Evolutionary conservation across 2,888 invertebrate species (phyloP).

Genomic region (Acleris sparsana): DNA sequence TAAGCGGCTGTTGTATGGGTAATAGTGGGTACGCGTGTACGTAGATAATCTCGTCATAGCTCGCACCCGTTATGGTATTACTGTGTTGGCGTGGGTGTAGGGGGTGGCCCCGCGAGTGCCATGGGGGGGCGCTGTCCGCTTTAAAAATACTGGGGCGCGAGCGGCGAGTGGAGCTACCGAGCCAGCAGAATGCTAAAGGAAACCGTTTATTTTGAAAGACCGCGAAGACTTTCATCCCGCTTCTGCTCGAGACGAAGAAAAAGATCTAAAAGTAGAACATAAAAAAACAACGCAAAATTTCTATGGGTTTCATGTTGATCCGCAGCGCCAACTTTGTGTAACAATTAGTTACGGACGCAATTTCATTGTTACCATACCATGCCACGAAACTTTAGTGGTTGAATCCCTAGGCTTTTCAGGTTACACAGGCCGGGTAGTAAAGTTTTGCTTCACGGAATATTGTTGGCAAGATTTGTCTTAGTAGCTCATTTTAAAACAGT

Average conservation of each 20-base stretch:
- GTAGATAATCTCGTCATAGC: slow-evolving; percentile 83
- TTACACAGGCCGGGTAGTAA: slow-evolving; percentile 26
- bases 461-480: slow-evolving; percentile 44
- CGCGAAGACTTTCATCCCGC: slow-evolving; percentile 60
- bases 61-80: slow-evolving; percentile 83
- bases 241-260: slow-evolving; percentile 61
- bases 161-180: slow-evolving; percentile 64
- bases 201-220: slow-evolving; percentile 77
- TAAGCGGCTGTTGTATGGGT: slow-evolving; percentile 67
- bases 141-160: slow-evolving; percentile 79
- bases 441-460: slow-evolving; percentile 50
- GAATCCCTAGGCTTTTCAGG: no score
- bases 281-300: slow-evolving; percentile 49
- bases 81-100: slow-evolving; percentile 68
- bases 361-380: slow-evolving; percentile 41
- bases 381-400: slow-evolving; percentile 48
- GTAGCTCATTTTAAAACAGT: slow-evolving; percentile 14
- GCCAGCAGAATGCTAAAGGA: slow-evolving; percentile 71
- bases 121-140: slow-evolving; percentile 77
- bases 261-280: slow-evolving; percentile 62
- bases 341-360: no score
- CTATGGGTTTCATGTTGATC: no score
- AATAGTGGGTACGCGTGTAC: slow-evolving; percentile 71
- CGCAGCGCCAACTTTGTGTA: no score
- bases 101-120: slow-evolving; percentile 63